Evolutionary conservation across 2,888 invertebrate genomes (phyloP).

Genomic region (Apodemia mormo): DNA sequence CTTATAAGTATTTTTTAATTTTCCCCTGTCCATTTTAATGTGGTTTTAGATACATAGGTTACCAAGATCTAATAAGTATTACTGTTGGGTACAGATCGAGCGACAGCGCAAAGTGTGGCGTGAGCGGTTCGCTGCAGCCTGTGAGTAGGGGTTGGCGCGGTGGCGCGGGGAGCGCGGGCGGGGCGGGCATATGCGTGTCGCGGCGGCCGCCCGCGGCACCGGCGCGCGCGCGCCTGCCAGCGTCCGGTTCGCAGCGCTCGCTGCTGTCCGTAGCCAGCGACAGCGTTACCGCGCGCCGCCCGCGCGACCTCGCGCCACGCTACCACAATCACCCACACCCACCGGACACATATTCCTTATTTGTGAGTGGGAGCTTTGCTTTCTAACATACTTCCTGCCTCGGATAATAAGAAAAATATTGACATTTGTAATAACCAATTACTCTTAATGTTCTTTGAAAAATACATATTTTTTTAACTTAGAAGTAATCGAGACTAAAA

Average conservation of each 20-base stretch:
- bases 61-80: background rate
- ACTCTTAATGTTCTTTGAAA: too few species aligned
- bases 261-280: slow-evolving; percentile 78
- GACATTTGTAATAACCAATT: too few species aligned
- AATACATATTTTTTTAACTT: too few species aligned
- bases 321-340: slow-evolving; percentile 58
- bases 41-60: too few species aligned
- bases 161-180: slow-evolving; percentile 41
- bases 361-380: slow-evolving; percentile 81
- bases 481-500: too few species aligned
- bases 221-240: slow-evolving; percentile 51
- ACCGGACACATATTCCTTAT: slow-evolving; percentile 75
- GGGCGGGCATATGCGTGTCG: slow-evolving; percentile 45
- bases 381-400: slow-evolving; percentile 67
- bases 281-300: slow-evolving; percentile 72
- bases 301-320: slow-evolving; percentile 65
- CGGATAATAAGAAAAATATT: slow-evolving; percentile 1
- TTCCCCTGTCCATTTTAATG: too few species aligned
- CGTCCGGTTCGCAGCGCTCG: slow-evolving; percentile 72
- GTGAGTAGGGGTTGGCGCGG: slow-evolving; percentile 72
- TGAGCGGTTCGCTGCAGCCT: slow-evolving; percentile 81
- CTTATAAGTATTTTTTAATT: too few species aligned
- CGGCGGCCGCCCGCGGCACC: slow-evolving; percentile 58
- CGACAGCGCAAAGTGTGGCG: slow-evolving; percentile 84
- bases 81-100: slow-evolving; percentile 78